phyloP scores from a whole-genome alignment of 1,140 invertebrate genomes.

The Drosophila dunni region DNA sequence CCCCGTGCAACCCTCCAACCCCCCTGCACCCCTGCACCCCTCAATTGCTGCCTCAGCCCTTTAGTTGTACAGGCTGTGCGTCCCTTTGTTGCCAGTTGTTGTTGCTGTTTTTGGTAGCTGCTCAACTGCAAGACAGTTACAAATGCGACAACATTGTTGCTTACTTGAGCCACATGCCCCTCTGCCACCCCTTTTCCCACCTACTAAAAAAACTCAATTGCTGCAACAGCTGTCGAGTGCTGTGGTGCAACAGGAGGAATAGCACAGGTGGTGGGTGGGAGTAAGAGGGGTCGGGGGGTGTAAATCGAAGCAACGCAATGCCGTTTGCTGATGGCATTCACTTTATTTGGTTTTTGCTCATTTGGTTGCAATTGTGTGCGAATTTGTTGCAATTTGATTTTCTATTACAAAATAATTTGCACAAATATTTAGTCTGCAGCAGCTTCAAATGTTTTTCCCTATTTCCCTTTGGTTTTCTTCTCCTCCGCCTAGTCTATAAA shows the following conservation, averaged over 20 bases:
- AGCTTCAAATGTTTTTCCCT: conserved; percentile 1
- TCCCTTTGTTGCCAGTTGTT: background rate
- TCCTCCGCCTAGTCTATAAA: background rate
- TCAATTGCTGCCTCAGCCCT: too few relatives aligned
- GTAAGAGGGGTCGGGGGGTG: background rate
- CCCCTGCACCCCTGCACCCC: background rate
- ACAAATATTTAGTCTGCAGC: conserved; percentile 49
- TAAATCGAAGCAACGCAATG: conserved; percentile 73
- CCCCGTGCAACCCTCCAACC: background rate
- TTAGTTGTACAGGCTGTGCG: background rate
- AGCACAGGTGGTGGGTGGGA: background rate
- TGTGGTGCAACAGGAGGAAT: conserved; percentile 19
- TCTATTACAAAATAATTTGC: conserved; percentile 78
- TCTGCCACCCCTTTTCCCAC: too few relatives aligned
- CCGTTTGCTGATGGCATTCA: conserved; percentile 73
- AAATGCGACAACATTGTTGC: conserved; percentile 82
- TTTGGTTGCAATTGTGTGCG: conserved; percentile 78
- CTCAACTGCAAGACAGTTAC: conserved; percentile 76
- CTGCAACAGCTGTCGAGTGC: conserved; percentile 52
- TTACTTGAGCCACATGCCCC: background rate
- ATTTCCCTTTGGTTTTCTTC: too few relatives aligned
- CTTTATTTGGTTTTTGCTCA: conserved; percentile 64
- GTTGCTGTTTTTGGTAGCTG: conserved; percentile 49
- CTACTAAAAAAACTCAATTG: conserved; percentile 44
- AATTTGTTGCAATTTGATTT: conserved; percentile 83